These are phyloP conservation scores for Pachycephala philippinensis DNA, from an alignment of 2,113 vertebrate genomes.

Conservation along the genomic window DNA sequence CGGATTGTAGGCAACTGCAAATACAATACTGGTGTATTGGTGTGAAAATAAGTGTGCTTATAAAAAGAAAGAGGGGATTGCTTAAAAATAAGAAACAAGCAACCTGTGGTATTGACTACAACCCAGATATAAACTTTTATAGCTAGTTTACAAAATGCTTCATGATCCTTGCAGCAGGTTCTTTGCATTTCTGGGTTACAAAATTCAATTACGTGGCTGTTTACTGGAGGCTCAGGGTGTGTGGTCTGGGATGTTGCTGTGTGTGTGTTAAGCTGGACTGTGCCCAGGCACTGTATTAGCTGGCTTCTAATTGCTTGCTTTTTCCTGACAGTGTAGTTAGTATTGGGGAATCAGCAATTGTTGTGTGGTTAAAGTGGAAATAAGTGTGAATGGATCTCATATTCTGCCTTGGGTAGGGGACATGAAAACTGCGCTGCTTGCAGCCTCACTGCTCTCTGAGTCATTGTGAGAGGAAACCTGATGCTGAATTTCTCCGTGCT, in stretches of 20 bases:
- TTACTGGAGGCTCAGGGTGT: neutral
- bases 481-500: neutral
- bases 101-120: neutral
- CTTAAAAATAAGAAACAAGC: neutral
- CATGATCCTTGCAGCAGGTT: neutral
- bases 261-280: neutral
- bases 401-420: neutral
- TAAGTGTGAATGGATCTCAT: neutral
- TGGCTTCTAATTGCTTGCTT: neutral
- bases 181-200: neutral
- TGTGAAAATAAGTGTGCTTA: neutral
- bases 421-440: neutral
- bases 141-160: neutral
- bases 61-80: neutral
- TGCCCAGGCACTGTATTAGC: neutral
- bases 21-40: neutral
- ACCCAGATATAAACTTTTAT: neutral
- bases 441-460: neutral
- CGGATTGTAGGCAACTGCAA: neutral
- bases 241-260: neutral
- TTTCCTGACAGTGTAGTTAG: neutral
- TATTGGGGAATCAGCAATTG: neutral
- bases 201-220: accelerated
- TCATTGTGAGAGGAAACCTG: neutral
- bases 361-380: neutral